A percentile compares a stretch with the other conserved stretches of the same genome.
Evolutionary conservation across 1,140 invertebrate species (phyloP).

Genomic region (Trinorchestia longiramus): DNA sequence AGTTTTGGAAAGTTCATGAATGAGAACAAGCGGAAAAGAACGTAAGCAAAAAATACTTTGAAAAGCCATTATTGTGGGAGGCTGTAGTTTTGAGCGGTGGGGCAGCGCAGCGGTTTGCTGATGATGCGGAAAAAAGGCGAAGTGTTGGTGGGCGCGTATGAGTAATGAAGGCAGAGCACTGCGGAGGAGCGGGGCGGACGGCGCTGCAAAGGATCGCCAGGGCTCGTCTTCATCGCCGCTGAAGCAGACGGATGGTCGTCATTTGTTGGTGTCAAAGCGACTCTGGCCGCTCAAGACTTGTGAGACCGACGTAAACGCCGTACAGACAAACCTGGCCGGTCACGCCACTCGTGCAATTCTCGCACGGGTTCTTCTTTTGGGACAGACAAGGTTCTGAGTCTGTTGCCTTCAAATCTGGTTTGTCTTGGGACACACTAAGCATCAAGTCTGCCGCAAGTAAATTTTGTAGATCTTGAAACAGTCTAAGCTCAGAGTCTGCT

Average conservation of each 20-base stretch:
- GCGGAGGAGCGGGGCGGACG: not conserved
- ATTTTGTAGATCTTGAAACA: not conserved
- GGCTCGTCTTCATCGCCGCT: conserved; percentile 49
- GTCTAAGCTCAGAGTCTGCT: not conserved
- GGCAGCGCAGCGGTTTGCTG: conserved; percentile 12
- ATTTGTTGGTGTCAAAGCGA: conserved; percentile 41
- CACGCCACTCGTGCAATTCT: not conserved
- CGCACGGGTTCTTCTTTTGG: not conserved
- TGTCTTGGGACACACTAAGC: not conserved
- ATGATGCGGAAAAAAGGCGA: conserved; percentile 46
- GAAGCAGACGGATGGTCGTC: conserved; percentile 42
- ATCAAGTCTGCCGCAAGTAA: not conserved
- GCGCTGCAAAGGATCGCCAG: conserved; percentile 37
- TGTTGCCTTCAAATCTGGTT: not conserved
- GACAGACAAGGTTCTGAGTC: not conserved
- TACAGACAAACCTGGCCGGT: not conserved
- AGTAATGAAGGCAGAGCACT: conserved; percentile 18
- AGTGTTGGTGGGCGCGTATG: conserved; percentile 48
- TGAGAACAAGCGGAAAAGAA: not conserved
- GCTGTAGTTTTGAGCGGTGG: not conserved
- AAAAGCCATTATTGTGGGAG: not conserved
- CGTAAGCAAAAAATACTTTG: not conserved
- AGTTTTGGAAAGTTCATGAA: not conserved
- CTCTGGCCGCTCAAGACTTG: conserved; percentile 35
- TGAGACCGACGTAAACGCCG: not conserved